Conservation (phyloP, 2,113 vertebrate species). For the Engraulis encrasicolus region DNA sequence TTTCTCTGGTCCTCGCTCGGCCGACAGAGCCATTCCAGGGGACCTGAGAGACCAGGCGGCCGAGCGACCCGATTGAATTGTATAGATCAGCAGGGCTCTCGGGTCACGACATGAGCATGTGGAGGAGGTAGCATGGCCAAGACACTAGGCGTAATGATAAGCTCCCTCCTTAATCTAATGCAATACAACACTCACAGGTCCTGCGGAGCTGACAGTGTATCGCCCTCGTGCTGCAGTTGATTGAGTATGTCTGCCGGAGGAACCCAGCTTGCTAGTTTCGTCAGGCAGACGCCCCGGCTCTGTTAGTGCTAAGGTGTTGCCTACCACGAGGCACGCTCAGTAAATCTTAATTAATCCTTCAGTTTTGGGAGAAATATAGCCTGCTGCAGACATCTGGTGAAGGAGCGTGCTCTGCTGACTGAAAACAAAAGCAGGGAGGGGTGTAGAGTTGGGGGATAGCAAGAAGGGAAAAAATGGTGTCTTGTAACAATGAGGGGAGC, state of each 20-base stretch:
- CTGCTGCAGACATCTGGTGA: conserved; percentile 4
- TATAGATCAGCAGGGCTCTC: conserved; percentile 5
- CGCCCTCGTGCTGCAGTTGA: neutral
- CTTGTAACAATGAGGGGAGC: conserved; percentile 21
- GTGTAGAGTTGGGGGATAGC: neutral
- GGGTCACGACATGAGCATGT: neutral
- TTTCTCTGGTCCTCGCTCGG: neutral
- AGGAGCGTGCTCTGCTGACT: neutral
- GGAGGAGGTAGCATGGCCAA: neutral
- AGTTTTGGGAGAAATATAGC: neutral
- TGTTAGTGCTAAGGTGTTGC: neutral
- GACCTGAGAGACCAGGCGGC: neutral
- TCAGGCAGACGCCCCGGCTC: neutral
- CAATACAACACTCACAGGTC: neutral
- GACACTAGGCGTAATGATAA: neutral
- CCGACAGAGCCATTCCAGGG: neutral
- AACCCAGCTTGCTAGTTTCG: neutral
- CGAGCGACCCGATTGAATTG: neutral
- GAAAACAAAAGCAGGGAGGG: neutral
- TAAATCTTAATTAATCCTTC: conserved; percentile 19
- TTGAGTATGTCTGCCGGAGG: neutral
- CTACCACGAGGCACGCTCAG: neutral
- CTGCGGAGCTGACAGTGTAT: neutral
- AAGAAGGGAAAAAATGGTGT: neutral
- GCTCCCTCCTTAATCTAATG: conserved; percentile 11